Base-by-base conservation (phyloP, 1,140 invertebrate species). In the Drosophila melanogaster region DNA sequence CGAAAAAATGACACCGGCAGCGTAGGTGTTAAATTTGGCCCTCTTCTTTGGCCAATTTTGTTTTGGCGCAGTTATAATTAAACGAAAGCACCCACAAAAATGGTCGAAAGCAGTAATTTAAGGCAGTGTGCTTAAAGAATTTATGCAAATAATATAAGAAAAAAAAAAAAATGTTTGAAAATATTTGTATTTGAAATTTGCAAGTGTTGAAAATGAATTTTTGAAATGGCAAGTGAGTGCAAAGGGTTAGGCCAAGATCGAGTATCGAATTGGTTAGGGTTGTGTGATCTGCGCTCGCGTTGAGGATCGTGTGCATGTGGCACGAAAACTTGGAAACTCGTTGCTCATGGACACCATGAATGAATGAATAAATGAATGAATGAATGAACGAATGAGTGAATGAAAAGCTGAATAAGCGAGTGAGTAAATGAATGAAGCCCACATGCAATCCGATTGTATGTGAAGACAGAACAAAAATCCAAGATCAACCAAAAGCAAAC, bases 291-390 rank as follows among this genome's bases (percentile, higher is more conserved):
- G 66, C 30, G 33, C 19, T 47, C 26, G 26, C 38, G 41, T 55
- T 75, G 22, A 66, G 56, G 50, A 43, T 22, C 33, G 35, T 51
- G 65, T 77, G 58, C 75, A 71, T 77, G 58, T 69, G 73, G 73
- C 73, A 81, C 53, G 69, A 79, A 79, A 79, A 79, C 51, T 60
- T 73, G 76, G 46, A 47, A 47, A 47, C 46, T 79, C 79, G 40
- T 57, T 78, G 30, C 56, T 54, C 49, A 53, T 71, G 58, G 76
- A 76, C 40, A 79, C 77, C 40, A 79, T 77, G 78, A 80, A 81
- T 22, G 19, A 22, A 22, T 22, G 19, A 22, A 22, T 22, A n/a
- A n/a, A 24, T 24, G 22, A 24, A 24, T 24, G 22, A 24, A 24
- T 24, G 22, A 24, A 24, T 24, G 22, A 24, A 79, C 77, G 78